phyloP scores from a whole-genome alignment of 2,113 vertebrate genomes.

The Tyto alba region DNA sequence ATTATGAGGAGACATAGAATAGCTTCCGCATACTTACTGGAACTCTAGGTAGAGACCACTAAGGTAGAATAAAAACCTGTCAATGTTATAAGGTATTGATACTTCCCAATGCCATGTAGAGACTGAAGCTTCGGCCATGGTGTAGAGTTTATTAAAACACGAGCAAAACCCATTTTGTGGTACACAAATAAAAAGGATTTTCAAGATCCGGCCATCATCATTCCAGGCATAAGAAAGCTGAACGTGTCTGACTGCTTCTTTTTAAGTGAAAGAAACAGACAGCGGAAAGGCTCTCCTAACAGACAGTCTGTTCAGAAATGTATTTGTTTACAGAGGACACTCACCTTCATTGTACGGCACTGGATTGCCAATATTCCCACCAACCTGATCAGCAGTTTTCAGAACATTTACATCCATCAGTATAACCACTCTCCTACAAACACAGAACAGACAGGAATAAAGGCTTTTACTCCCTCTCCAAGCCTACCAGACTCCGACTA shows the following conservation, averaged over 20 bases:
- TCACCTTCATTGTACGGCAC: constrained; percentile 87
- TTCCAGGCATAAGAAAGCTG: not conserved
- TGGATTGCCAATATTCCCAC: constrained; percentile 86
- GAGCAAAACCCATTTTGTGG: not conserved
- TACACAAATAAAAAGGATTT: not conserved
- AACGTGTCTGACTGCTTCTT: not conserved
- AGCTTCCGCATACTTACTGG: constrained; percentile 24
- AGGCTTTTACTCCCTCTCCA: not conserved
- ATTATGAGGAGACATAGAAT: constrained; percentile 21
- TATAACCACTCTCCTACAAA: constrained; percentile 86
- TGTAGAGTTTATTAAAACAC: not conserved
- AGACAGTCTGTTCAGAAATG: not conserved
- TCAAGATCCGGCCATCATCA: not conserved
- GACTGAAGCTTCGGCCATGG: not conserved
- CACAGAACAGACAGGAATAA: constrained; percentile 1
- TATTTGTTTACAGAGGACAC: not conserved
- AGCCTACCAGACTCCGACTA: not conserved
- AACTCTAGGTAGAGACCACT: not conserved
- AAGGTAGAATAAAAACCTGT: not conserved
- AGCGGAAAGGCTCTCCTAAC: not conserved
- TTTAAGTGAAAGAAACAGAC: not conserved
- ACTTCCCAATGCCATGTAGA: not conserved
- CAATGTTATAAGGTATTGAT: not conserved
- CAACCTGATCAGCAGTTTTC: constrained; percentile 78
- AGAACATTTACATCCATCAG: constrained; percentile 89